Base-by-base conservation (phyloP, 2,113 vertebrate genomes). In the Philantomba maxwellii region DNA sequence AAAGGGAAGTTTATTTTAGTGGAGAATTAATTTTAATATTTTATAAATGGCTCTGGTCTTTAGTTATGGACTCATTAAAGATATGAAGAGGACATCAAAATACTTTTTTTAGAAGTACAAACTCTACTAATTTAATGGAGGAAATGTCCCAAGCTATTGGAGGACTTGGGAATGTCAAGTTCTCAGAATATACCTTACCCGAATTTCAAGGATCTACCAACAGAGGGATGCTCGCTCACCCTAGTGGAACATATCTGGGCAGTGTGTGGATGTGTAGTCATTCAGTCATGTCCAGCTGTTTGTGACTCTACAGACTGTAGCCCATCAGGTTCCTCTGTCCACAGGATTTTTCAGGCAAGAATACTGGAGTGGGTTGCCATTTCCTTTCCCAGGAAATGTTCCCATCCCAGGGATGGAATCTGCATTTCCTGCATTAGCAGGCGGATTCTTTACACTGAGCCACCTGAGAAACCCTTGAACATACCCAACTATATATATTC, bases 11-110 rank as follows among this genome's bases (percentile, higher is more conserved):
- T 62, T 57, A 75, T n/a, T 88, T 94, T 60, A 43, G 57, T 14
- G 12, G 80, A 81, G 87, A 77, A 95, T 78, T 82, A 49, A 92
- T 85, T 94, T 97, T 95, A 96, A 90, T 87, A 96, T 95, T 93
- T 97, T 81, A 97, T 93, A 97, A 97, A 89, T 73, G 90, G 49
- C 36, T 93, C 39, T 87, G 33, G 58, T 81, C 78, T 85, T 78
- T 73, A 66, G 36, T 92, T 94, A 93, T 33, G 60, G 43, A 93
- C 57, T 92, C 64, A 84, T 66, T 84, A 75, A 57, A 91, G 87
- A 75, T 94, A 90, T 51, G n/a, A 89, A 96, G 89, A 92, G 58
- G 84, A 89, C 80, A 95, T 43, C 36, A 25, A 75, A 93, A 87
- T 43, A 64, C 66, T 57, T 82, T 92, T 64, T n/a, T 43, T 55